phyloP scores from a whole-genome alignment of 2,797 vertebrate species.

The Glossophaga mutica region DNA sequence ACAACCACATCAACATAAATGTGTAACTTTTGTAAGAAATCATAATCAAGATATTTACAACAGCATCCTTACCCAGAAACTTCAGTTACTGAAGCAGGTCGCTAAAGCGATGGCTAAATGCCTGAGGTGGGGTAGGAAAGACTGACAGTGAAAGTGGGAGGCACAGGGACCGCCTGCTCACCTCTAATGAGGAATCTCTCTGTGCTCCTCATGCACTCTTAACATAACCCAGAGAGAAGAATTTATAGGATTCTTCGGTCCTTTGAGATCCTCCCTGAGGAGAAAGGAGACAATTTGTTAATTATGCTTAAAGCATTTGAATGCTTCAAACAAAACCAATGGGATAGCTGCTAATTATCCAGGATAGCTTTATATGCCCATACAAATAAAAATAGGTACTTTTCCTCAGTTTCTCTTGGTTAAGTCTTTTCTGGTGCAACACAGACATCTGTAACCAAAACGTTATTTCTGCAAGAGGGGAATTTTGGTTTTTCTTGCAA shows the following conservation, averaged over 20 bases:
- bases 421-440: neutral
- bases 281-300: neutral
- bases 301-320: neutral
- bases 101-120: neutral
- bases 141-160: neutral
- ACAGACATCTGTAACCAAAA: neutral
- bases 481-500: neutral
- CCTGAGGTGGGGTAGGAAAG: neutral
- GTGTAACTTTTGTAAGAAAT: neutral
- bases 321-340: neutral
- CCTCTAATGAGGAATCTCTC: neutral
- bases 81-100: neutral
- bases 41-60: neutral
- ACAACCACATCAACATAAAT: neutral
- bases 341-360: neutral
- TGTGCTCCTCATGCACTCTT: neutral
- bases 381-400: neutral
- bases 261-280: neutral
- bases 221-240: neutral
- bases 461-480: rapidly evolving
- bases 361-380: neutral
- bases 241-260: neutral
- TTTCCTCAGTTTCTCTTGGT: neutral
- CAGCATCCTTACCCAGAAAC: neutral
- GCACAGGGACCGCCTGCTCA: neutral